Conservation (phyloP, 2,113 vertebrate genomes). For the Hippocampus abdominalis region DNA sequence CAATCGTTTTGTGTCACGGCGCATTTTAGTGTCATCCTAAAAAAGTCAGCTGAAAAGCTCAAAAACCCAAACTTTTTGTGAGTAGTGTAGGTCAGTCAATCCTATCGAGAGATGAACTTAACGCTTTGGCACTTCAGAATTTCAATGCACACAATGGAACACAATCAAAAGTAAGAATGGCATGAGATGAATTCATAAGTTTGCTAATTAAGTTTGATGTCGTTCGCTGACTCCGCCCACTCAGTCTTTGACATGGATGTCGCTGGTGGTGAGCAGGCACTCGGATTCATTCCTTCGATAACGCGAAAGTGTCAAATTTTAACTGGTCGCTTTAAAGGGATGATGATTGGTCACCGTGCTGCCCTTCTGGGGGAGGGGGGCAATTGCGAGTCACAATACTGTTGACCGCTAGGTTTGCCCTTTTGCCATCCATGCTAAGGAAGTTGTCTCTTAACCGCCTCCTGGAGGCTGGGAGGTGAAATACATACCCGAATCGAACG, state of each 20-base stretch:
- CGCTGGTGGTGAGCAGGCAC: neutral
- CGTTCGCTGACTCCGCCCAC: neutral
- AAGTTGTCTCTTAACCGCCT: neutral
- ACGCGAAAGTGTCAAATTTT: neutral
- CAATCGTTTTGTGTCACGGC: neutral
- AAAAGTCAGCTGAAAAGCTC: neutral
- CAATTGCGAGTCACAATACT: neutral
- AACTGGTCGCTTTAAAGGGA: neutral
- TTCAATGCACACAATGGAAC: constrained; percentile 4
- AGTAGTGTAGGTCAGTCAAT: neutral
- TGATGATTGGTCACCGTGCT: neutral
- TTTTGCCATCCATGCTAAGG: neutral
- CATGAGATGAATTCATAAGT: neutral
- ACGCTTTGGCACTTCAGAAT: constrained; percentile 2
- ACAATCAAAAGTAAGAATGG: neutral
- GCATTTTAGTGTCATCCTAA: neutral
- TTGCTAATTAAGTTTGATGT: neutral
- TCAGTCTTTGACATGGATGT: neutral
- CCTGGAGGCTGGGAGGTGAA: neutral
- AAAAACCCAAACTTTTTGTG: neutral
- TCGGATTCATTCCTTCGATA: neutral
- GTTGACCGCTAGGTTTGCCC: neutral
- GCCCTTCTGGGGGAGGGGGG: neutral
- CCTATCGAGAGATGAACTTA: neutral
- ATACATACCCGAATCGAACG: neutral